These are phyloP conservation scores for Rousettus madagascariensis DNA, from an alignment of 2,797 vertebrate species.

Conservation along the genomic window DNA sequence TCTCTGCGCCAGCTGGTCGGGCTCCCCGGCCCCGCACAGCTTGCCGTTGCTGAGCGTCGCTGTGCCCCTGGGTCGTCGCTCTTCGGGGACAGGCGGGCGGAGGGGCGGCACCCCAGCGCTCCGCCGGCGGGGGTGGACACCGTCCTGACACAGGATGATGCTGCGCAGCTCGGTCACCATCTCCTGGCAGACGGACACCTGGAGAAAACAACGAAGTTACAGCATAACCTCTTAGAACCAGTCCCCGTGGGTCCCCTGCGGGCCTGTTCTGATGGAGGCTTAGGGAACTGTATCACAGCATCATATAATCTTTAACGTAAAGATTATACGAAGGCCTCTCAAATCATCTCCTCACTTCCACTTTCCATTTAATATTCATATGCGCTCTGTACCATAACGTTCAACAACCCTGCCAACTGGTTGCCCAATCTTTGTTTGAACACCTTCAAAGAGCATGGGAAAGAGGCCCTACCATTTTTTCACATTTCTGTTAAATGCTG, in stretches of 20 bases:
- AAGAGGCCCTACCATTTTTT: not conserved
- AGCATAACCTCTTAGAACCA: not conserved
- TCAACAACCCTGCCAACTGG: not conserved
- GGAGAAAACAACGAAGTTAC: slow-evolving; percentile 60
- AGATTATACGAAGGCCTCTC: not conserved
- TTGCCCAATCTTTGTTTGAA: not conserved
- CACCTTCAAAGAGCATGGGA: not conserved
- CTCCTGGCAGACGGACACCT: slow-evolving; percentile 98
- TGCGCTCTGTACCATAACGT: rapidly evolving
- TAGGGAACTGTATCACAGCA: not conserved
- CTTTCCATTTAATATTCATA: not conserved
- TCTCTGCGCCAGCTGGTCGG: slow-evolving; percentile 95
- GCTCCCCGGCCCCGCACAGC: slow-evolving; percentile 92
- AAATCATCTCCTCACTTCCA: not conserved
- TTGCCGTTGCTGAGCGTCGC: slow-evolving; percentile 95
- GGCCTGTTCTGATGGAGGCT: not conserved
- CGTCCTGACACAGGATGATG: slow-evolving; percentile 96
- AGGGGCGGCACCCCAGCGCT: slow-evolving; percentile 86
- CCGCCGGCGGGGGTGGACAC: slow-evolving; percentile 91
- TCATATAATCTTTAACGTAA: not conserved
- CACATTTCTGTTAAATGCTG: not conserved
- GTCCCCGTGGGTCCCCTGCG: rapidly evolving
- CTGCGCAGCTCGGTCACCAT: slow-evolving; percentile 96
- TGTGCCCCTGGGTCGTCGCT: slow-evolving; percentile 87
- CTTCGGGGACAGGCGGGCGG: slow-evolving; percentile 88